phyloP scores from a whole-genome alignment of 2,113 vertebrate species.

The Phaethornis superciliosus region DNA sequence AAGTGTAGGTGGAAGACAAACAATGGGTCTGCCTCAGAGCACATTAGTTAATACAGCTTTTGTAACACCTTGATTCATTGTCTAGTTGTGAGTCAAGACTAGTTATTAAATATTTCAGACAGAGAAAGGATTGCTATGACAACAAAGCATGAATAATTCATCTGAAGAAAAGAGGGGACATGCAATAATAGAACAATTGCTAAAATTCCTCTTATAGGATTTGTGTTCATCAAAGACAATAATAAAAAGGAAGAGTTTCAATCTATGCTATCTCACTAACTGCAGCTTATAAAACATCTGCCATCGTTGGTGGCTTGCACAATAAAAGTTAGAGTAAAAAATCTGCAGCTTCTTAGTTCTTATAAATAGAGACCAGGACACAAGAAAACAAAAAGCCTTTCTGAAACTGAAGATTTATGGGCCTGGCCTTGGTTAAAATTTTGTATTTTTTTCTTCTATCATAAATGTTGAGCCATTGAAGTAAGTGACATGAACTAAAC shows the following conservation, averaged over 20 bases:
- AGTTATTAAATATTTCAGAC: conserved; percentile 72
- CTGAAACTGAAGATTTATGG: background rate
- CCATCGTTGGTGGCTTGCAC: conserved; percentile 31
- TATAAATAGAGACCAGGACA: background rate
- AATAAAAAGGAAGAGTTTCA: conserved; percentile 59
- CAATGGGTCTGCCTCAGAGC: background rate
- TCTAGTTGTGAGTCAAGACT: conserved; percentile 47
- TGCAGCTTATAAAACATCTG: conserved; percentile 42
- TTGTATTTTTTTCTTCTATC: background rate
- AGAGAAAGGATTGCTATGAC: conserved; percentile 62
- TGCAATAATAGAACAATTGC: conserved; percentile 57
- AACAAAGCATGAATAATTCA: conserved; percentile 73
- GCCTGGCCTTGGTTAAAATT: background rate
- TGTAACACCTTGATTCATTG: conserved; percentile 48
- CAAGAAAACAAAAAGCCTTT: background rate
- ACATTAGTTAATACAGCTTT: conserved; percentile 54
- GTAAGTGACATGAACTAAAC: background rate
- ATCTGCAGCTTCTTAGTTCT: conserved; percentile 9
- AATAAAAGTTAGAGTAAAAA: conserved; percentile 34
- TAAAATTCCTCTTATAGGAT: conserved; percentile 67
- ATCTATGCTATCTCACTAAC: conserved; percentile 40
- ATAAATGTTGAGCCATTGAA: background rate
- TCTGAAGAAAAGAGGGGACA: conserved; percentile 42
- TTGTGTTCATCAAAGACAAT: conserved; percentile 57
- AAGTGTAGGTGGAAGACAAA: conserved; percentile 6